Conservation (phyloP, 2,888 invertebrate genomes). For the Netelia melanura region DNA sequence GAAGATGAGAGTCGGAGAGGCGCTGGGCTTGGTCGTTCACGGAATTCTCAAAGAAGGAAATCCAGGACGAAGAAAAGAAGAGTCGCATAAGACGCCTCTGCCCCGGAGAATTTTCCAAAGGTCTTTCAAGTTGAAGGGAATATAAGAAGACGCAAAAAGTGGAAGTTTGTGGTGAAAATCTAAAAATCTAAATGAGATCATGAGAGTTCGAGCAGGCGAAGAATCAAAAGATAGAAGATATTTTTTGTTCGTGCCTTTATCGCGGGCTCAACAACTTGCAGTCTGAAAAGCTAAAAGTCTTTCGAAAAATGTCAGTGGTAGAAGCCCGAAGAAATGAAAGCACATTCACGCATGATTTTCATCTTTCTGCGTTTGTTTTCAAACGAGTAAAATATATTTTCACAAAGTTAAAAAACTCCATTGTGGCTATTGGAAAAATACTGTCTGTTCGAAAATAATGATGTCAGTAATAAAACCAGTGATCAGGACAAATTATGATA, state of each 20-base stretch:
- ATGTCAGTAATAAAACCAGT: no score
- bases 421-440: no score
- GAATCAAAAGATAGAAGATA: neutral
- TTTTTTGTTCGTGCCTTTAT: neutral
- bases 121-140: constrained; percentile 56
- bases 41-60: constrained; percentile 57
- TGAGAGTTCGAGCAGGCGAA: constrained; percentile 44
- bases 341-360: constrained; percentile 2
- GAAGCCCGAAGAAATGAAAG: constrained; percentile 50
- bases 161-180: constrained; percentile 12
- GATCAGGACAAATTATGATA: no score
- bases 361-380: neutral
- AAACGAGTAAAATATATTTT: no score
- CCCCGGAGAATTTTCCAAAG: constrained; percentile 57
- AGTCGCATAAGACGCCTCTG: constrained; percentile 30
- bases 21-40: constrained; percentile 39
- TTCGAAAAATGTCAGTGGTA: constrained; percentile 65
- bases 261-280: neutral
- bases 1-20: neutral
- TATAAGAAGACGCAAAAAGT: constrained; percentile 13
- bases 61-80: constrained; percentile 31
- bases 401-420: no score
- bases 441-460: no score
- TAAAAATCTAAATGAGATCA: constrained; percentile 53
- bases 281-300: constrained; percentile 56